Percentiles rank a stretch among this genome's conserved stretches.
phyloP scores from a whole-genome alignment of 2,888 invertebrate species.

The Fragum sueziense region DNA sequence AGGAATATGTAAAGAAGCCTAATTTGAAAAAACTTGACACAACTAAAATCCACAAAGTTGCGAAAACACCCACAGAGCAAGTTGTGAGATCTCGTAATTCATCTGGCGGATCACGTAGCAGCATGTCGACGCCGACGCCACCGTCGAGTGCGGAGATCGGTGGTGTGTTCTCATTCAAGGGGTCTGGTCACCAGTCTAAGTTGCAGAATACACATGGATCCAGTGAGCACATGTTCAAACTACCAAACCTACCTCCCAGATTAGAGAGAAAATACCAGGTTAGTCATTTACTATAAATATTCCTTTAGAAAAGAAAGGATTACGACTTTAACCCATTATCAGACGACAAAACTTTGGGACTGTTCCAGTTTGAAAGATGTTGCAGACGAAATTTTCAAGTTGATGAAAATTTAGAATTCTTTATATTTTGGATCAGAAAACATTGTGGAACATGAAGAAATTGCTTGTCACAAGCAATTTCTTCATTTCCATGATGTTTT shows the following conservation, averaged over 20 bases:
- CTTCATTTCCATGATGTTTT: too few relatives aligned
- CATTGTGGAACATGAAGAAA: too few relatives aligned
- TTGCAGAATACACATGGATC: not conserved
- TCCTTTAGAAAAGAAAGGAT: too few relatives aligned
- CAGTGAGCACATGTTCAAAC: not conserved
- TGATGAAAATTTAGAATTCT: too few relatives aligned
- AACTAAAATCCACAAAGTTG: constrained; percentile 20
- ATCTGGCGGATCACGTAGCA: not conserved
- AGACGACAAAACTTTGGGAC: too few relatives aligned
- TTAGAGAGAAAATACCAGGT: constrained; percentile 1
- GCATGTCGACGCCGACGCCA: not conserved
- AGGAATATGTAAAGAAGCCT: constrained; percentile 36
- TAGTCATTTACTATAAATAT: too few relatives aligned
- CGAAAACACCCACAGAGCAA: not conserved
- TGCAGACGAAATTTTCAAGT: too few relatives aligned
- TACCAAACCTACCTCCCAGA: constrained; percentile 27
- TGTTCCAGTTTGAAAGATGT: too few relatives aligned
- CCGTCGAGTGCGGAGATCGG: not conserved
- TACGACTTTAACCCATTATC: too few relatives aligned
- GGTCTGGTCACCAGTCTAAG: not conserved
- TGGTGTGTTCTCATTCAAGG: not conserved
- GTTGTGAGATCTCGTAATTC: constrained; percentile 24
- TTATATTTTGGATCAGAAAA: too few relatives aligned
- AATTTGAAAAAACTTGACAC: constrained; percentile 17
- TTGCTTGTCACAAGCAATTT: too few relatives aligned